phyloP scores from a whole-genome alignment of 2,113 vertebrate species.

The Phalacrocorax pelagicus region DNA sequence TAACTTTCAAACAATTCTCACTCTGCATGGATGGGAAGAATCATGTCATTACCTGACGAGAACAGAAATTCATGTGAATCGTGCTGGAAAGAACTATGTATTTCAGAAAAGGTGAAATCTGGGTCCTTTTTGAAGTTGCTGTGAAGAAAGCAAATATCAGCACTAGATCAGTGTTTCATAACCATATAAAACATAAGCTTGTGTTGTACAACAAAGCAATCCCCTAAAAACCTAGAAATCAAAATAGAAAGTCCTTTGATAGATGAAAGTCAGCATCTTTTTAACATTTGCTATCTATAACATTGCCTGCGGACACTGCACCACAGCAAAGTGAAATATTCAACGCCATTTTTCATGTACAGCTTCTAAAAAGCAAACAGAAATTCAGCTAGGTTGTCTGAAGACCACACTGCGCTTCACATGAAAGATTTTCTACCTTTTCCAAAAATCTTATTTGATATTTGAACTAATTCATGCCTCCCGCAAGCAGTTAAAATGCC shows the following conservation, averaged over 20 bases:
- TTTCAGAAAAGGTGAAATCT: background rate
- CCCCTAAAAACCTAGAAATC: conserved; percentile 4
- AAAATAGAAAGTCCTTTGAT: conserved; percentile 1
- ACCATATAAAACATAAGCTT: background rate
- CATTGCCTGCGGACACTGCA: background rate
- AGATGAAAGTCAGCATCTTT: background rate
- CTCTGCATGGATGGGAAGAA: background rate
- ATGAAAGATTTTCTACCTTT: background rate
- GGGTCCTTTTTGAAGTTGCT: background rate
- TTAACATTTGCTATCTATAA: background rate
- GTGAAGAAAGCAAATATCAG: background rate
- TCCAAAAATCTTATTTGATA: background rate
- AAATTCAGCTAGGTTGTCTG: background rate
- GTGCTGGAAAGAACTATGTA: background rate
- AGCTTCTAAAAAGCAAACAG: background rate
- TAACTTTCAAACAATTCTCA: background rate
- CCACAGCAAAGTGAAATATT: background rate
- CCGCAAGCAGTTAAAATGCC: background rate
- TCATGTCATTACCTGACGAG: background rate
- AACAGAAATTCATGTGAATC: background rate
- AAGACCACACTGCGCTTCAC: background rate
- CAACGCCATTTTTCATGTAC: background rate
- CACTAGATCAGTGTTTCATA: background rate
- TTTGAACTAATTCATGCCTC: background rate
- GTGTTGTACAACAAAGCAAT: background rate